These are phyloP conservation scores for Tapirus terrestris DNA, from an alignment of 2,113 vertebrate genomes.

Conservation along the genomic window DNA sequence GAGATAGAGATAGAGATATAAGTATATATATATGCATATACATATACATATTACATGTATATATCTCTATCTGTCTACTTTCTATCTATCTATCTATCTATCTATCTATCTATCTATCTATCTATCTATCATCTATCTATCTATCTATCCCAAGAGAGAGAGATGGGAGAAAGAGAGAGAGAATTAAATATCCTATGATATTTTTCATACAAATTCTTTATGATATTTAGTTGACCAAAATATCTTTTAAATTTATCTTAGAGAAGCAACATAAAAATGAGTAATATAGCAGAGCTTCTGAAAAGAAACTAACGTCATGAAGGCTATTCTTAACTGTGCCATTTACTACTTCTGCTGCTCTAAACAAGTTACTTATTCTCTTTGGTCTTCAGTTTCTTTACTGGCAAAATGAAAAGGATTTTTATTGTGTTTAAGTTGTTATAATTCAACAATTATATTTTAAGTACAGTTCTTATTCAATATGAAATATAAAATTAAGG, in stretches of 20 bases:
- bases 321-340: not conserved
- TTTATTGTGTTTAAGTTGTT: not conserved
- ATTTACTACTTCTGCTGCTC: not conserved
- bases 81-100: not conserved
- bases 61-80: not conserved
- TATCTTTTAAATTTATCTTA: conserved; percentile 15
- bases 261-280: not conserved
- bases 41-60: too few relatives aligned
- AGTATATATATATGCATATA: too few relatives aligned
- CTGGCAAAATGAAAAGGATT: not conserved
- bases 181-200: not conserved
- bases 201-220: not conserved
- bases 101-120: not conserved
- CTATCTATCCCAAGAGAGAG: not conserved
- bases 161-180: not conserved
- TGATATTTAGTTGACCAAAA: not conserved
- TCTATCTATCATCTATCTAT: not conserved
- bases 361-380: not conserved
- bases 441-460: not conserved
- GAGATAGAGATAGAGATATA: not conserved
- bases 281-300: not conserved
- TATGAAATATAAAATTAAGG: not conserved
- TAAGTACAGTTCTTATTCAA: too few relatives aligned
- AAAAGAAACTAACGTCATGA: not conserved
- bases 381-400: not conserved